A percentile compares a stretch with the other conserved stretches of the same genome.
Evolutionary conservation across 1,140 invertebrate genomes (phyloP).

Genomic region (Heliconius himera): DNA sequence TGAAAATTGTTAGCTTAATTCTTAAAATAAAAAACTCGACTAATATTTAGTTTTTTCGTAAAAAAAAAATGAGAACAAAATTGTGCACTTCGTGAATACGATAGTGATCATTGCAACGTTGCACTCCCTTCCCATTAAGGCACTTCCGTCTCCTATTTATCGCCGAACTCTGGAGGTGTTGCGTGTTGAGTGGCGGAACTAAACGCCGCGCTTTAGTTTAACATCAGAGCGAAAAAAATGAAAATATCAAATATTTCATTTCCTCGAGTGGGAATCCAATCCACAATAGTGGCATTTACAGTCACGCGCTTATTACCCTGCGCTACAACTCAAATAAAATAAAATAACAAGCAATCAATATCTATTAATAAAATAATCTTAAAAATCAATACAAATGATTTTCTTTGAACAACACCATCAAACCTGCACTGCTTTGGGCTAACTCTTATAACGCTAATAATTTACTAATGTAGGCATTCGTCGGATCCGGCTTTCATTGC

Average conservation of each 20-base stretch:
- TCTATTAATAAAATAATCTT: background rate
- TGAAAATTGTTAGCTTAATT: background rate
- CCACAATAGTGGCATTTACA: no score
- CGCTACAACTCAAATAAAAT: no score
- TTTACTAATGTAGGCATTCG: constrained; percentile 54
- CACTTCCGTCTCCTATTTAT: no score
- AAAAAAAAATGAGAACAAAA: background rate
- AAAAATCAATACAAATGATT: background rate
- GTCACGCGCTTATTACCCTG: no score
- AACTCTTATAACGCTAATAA: constrained; percentile 53
- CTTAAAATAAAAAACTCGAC: background rate
- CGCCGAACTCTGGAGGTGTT: no score
- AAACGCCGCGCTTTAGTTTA: no score
- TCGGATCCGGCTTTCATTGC: constrained; percentile 45
- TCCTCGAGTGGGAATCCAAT: no score
- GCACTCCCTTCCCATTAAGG: no score
- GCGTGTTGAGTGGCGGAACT: no score
- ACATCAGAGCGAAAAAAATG: no score
- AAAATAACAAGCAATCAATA: background rate
- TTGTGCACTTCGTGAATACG: background rate
- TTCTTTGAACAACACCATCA: background rate
- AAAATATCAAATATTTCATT: no score
- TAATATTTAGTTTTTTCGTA: background rate
- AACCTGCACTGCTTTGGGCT: constrained; percentile 20
- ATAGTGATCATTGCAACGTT: no score